phyloP scores from a whole-genome alignment of 2,113 vertebrate genomes.

The Mormoops blainvillei region DNA sequence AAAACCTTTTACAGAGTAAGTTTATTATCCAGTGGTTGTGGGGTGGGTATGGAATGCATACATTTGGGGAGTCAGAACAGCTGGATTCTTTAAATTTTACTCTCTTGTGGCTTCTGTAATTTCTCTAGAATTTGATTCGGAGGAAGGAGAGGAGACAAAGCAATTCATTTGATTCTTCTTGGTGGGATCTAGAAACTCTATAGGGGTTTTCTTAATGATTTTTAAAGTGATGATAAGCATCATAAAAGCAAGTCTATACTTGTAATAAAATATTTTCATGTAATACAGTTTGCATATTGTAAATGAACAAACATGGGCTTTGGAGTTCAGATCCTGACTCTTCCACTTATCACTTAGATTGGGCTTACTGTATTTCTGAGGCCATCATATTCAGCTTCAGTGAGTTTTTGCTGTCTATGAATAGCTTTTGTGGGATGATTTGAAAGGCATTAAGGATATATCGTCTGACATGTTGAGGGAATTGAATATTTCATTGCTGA shows the following conservation, averaged over 20 bases:
- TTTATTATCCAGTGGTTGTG: not conserved
- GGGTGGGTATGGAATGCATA: not conserved
- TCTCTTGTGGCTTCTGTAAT: not conserved
- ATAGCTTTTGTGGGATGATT: not conserved
- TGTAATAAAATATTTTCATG: not conserved
- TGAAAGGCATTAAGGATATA: not conserved
- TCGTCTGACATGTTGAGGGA: not conserved
- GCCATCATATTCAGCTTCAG: not conserved
- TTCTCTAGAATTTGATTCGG: not conserved
- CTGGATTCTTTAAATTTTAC: not conserved
- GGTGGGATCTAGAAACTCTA: not conserved
- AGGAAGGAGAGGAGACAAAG: not conserved
- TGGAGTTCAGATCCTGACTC: constrained; percentile 52
- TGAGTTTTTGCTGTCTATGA: not conserved
- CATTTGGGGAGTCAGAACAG: not conserved
- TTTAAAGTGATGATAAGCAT: not conserved
- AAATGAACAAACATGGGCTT: constrained; percentile 18
- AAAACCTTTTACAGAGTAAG: not conserved
- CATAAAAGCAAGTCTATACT: not conserved
- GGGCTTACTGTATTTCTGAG: not conserved
- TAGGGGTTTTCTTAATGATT: constrained; percentile 22
- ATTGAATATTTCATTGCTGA: constrained; percentile 14
- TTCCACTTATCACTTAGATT: not conserved
- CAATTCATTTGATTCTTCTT: not conserved
- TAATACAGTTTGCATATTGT: constrained; percentile 4